Evolutionary conservation across 2,113 vertebrate species (phyloP), one percentile per base, ranked within the genome.

Genomic region (Ophthalmolycus amberensis): DNA sequence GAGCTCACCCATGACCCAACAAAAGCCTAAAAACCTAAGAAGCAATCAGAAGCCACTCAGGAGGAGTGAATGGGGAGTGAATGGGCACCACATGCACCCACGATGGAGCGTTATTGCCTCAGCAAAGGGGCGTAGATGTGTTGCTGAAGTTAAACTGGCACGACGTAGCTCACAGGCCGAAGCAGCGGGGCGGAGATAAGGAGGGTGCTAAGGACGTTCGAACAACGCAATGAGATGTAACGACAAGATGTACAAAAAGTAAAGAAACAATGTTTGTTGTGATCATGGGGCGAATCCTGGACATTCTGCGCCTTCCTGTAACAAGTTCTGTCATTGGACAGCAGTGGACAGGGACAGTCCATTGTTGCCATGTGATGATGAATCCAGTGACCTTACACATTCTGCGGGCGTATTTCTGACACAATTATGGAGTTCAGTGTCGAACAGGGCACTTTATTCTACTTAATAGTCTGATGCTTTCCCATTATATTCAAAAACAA

Each of bases 41-140:
- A 0, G 40, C 40, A 42, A 15, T 48, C 46, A 48, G 18, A 16
- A 18, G 46, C 12, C 16, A 20, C 46, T 48, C 46, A 48, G 46
- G 46, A 18, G 16, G 20, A 50, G 6, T 40, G 38, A 8, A 40
- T 9, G 38, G 48, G 16, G 20, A 50, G 6, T 40, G 38, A 8
- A 40, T 9, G 38, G 48, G 6, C 18, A 7, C 48, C 22, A 16
- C 15, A 25, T 25, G 10, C 25, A 5, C 20, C 10, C 60, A 25
- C 5, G 40, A 42, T 11, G n/a, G 1, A 56, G 18, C 44, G 34
- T 81, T 83, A 89, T 84, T 77, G 44, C 54, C 59, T 25, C 18
- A 88, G 58, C 80, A 83, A 65, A 65, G 10, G 38, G 6, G 25
- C 0, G 3, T 18, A 34, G 34, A 77, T 71, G 32, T 86, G 83